Evolutionary conservation across 1,140 invertebrate genomes (phyloP).

Genomic region (Schlechtendalia chinensis): DNA sequence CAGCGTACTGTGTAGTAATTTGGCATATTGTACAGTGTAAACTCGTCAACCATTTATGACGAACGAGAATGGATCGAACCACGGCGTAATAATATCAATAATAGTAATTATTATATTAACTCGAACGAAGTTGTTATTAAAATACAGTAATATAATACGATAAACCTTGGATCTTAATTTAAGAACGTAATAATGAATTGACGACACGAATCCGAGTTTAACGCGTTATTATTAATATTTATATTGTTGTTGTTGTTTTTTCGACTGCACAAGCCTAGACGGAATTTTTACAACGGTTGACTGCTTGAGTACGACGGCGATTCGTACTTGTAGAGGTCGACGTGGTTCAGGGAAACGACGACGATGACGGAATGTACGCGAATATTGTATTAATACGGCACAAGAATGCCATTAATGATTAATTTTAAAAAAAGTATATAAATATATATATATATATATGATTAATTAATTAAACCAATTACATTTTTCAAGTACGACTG

Average conservation of each 20-base stretch:
- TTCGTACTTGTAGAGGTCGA: background rate
- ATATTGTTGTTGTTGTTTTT: too few relatives aligned
- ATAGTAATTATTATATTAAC: background rate
- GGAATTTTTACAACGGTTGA: background rate
- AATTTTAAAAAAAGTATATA: background rate
- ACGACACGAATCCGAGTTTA: background rate
- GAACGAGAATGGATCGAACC: background rate
- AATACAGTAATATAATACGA: background rate
- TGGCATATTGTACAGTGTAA: background rate
- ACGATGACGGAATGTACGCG: background rate
- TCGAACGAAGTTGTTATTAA: background rate
- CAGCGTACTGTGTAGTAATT: background rate
- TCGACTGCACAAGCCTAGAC: background rate
- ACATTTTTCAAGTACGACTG: constrained; percentile 8
- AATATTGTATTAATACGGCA: background rate
- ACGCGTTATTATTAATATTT: background rate
- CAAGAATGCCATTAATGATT: background rate
- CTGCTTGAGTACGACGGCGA: background rate
- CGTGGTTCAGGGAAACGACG: background rate
- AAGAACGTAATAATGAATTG: background rate
- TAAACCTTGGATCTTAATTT: constrained; percentile 7
- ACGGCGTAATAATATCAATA: background rate
- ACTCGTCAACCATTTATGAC: background rate
- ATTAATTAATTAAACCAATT: background rate
- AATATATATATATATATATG: too few relatives aligned